Percentiles rank a stretch among this genome's conserved stretches.
phyloP scores from a whole-genome alignment of 2,113 vertebrate genomes.

The Chloropsis cyanopogon region DNA sequence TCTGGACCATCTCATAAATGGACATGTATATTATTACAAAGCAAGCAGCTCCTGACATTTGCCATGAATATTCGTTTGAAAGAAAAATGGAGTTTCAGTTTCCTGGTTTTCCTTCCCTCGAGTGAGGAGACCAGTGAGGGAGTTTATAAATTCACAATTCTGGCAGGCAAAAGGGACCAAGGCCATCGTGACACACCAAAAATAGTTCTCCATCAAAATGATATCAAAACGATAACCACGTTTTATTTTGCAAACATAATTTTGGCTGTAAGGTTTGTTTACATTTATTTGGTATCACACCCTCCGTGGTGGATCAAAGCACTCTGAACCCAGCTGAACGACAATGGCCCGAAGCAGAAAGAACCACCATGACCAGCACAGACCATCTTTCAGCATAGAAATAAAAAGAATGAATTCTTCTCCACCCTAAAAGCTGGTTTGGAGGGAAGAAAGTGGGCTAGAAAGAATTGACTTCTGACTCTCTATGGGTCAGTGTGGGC shows the following conservation, averaged over 20 bases:
- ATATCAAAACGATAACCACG: not conserved
- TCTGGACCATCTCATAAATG: conserved; percentile 32
- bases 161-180: not conserved
- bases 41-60: not conserved
- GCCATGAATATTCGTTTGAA: not conserved
- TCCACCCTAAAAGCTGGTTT: not conserved
- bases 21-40: not conserved
- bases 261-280: not conserved
- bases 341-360: not conserved
- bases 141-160: conserved; percentile 3
- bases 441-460: not conserved
- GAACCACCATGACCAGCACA: not conserved
- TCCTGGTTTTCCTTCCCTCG: not conserved
- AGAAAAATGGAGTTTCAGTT: conserved; percentile 32
- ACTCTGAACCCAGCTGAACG: not conserved
- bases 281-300: not conserved
- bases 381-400: not conserved
- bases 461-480: not conserved
- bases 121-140: not conserved
- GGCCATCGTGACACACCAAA: not conserved
- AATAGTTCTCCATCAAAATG: not conserved
- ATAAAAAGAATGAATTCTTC: not conserved
- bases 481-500: not conserved
- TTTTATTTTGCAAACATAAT: not conserved
- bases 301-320: not conserved